phyloP scores from a whole-genome alignment of 2,797 vertebrate species.

The Rhinoraja longicauda region DNA sequence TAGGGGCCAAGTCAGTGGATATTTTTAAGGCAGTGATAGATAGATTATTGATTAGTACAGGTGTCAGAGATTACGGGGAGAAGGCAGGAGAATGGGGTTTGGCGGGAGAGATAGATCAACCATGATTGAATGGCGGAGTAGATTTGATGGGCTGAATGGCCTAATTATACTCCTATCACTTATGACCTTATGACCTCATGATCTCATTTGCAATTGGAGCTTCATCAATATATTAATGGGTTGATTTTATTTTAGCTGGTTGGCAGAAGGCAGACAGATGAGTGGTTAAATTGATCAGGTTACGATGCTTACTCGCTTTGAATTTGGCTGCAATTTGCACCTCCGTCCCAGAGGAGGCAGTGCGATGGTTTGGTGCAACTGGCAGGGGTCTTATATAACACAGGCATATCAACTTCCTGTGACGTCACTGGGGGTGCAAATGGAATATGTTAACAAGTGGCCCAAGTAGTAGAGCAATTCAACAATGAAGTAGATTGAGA shows the following conservation, averaged over 20 bases:
- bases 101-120: too few species aligned
- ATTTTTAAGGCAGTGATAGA: too few species aligned
- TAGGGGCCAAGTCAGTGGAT: too few species aligned
- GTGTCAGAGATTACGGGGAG: too few species aligned
- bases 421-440: neutral
- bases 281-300: neutral
- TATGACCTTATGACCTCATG: too few species aligned
- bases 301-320: neutral
- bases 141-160: too few species aligned
- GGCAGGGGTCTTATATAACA: neutral
- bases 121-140: too few species aligned
- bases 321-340: neutral
- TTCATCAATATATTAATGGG: neutral
- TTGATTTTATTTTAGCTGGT: neutral
- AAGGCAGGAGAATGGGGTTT: too few species aligned
- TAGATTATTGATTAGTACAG: too few species aligned
- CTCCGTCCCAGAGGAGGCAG: neutral
- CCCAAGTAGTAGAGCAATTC: neutral
- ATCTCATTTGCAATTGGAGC: neutral
- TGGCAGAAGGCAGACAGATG: neutral
- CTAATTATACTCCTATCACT: too few species aligned
- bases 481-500: neutral
- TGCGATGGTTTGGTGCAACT: neutral
- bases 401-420: neutral
- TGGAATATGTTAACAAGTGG: neutral